phyloP scores from a whole-genome alignment of 2,888 invertebrate species.

The Andricus quercusramuli region DNA sequence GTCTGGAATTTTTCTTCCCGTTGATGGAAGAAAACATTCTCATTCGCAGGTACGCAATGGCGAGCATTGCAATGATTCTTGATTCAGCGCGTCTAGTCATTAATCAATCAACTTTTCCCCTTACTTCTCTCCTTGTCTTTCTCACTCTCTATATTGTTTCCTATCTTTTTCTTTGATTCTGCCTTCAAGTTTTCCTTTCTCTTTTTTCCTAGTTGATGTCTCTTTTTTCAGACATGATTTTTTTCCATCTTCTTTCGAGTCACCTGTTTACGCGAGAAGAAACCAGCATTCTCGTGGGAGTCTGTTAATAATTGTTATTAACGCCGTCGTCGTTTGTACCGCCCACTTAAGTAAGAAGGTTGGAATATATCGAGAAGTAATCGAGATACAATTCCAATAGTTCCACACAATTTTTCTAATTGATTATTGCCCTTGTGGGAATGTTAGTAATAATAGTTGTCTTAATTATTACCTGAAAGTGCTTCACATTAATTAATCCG shows the following conservation, averaged over 20 bases:
- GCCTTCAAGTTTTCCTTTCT: neutral
- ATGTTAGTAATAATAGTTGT: neutral
- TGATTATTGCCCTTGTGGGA: neutral
- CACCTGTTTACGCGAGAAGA: slow-evolving; percentile 49
- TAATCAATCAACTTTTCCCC: slow-evolving; percentile 1
- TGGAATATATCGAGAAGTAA: slow-evolving; percentile 20
- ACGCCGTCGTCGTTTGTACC: slow-evolving; percentile 52
- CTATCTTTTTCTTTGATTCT: neutral
- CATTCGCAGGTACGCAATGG: neutral
- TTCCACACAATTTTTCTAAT: slow-evolving; percentile 1
- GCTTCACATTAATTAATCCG: neutral
- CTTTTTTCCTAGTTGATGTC: neutral
- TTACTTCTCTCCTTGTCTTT: neutral
- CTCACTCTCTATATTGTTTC: neutral
- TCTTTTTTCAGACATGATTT: slow-evolving; percentile 3
- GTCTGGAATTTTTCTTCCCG: neutral
- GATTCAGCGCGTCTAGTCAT: neutral
- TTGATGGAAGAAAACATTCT: neutral
- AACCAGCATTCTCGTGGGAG: slow-evolving; percentile 55
- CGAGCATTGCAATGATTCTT: neutral
- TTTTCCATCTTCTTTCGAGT: slow-evolving; percentile 38
- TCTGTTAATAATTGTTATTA: slow-evolving; percentile 55
- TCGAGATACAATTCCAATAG: slow-evolving; percentile 21
- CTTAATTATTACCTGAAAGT: neutral
- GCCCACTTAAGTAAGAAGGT: slow-evolving; percentile 44